Base-by-base conservation (phyloP, 2,888 invertebrate species). In the Archips crataeganus region DNA sequence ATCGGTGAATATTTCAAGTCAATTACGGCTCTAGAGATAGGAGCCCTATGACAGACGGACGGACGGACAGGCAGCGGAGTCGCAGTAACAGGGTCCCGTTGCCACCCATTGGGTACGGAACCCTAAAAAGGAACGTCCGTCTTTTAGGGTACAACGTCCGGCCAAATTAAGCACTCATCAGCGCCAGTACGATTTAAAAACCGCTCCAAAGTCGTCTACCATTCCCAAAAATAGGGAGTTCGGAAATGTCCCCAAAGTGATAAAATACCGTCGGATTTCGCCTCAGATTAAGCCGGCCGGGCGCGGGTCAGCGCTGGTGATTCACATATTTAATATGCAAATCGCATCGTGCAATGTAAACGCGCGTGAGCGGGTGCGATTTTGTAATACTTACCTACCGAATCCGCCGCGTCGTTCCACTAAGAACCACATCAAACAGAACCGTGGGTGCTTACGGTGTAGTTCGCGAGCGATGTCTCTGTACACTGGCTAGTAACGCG, bases 291-390 rank as follows among this genome's bases (percentile, higher is more conserved):
- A 76, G 71, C 76, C 77, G 74, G 75, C 75, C 75, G 23, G 0
- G 23, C 68, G 45, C 66, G 69, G 39, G 68, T 60, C 57, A 66
- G 65, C 54, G 73, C 75, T 68, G 69, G 74, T 79, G 79, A 79
- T 77, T 79, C 79, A 78, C 78, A 78, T 77, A 73, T 78, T 79
- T 79, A 79, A 79, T 81, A 84, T 83, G 81, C 81, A 82, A 83
- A 83, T 82, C 75, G 74, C 79, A 80, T 81, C 76, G 79, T 77
- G 74, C 76, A 77, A 79, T 77, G 78, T 68, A 66, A 67, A 75
- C 76, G 75, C 73, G 76, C 72, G 71, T 70, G 74, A 75, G 73
- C 60, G 66, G 66, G 61, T 70, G 77, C 80, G 79, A 79, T 80
- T 80, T 79, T 80, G 80, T 79, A 79, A 81, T 77, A 79, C 77